These are phyloP conservation scores for Rhyzopertha dominica DNA, from an alignment of 1,140 invertebrate species.

Conservation along the genomic window DNA sequence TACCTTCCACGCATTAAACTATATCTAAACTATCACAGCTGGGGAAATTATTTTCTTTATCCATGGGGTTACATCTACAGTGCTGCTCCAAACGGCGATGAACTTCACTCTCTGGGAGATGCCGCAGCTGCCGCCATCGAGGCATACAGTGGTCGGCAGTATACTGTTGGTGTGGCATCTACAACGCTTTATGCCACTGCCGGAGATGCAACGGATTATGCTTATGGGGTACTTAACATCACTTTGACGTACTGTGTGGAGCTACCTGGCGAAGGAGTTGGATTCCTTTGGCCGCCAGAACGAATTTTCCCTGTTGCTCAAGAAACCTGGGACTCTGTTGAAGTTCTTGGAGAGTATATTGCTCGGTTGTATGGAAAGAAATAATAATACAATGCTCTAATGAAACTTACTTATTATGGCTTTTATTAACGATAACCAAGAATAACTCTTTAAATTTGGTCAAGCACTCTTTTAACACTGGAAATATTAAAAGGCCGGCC, in stretches of 20 bases:
- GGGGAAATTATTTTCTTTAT: slow-evolving; percentile 80
- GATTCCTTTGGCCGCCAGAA: slow-evolving; percentile 67
- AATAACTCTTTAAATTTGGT: too few species aligned
- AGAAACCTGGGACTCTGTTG: slow-evolving; percentile 65
- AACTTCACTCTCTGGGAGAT: slow-evolving; percentile 63
- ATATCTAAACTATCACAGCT: slow-evolving; percentile 83
- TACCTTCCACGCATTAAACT: too few species aligned
- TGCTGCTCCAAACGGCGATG: slow-evolving; percentile 63
- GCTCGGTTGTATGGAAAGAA: too few species aligned
- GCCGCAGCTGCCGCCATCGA: slow-evolving; percentile 56
- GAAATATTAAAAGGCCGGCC: too few species aligned
- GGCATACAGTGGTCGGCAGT: slow-evolving; percentile 58
- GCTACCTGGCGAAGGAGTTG: slow-evolving; percentile 62
- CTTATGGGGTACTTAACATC: slow-evolving; percentile 60
- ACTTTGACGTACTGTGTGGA: too few species aligned
- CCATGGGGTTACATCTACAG: slow-evolving; percentile 77
- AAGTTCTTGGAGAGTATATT: too few species aligned
- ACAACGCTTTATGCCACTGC: slow-evolving; percentile 57
- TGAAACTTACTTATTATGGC: too few species aligned
- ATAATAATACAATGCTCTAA: too few species aligned
- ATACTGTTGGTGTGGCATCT: slow-evolving; percentile 73
- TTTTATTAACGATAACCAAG: too few species aligned
- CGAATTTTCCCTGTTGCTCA: slow-evolving; percentile 66
- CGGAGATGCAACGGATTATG: slow-evolving; percentile 61
- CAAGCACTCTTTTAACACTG: too few species aligned